phyloP scores from a whole-genome alignment of 2,888 invertebrate genomes.

The Sinelater perroti region DNA sequence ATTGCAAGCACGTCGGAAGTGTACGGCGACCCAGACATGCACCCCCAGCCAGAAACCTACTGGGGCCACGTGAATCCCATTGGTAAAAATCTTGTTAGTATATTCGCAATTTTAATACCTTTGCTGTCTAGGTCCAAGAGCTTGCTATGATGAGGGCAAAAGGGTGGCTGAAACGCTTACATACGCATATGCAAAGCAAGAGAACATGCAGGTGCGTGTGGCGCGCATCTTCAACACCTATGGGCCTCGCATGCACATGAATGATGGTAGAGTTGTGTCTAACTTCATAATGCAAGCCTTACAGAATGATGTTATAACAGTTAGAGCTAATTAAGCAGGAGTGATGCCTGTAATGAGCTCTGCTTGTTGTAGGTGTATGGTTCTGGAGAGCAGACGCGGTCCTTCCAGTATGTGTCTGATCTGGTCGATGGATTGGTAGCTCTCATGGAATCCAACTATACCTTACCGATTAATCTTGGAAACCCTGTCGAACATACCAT shows the following conservation, averaged over 20 bases:
- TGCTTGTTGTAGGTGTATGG: slow-evolving; percentile 71
- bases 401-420: slow-evolving; percentile 98
- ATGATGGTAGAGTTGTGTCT: slow-evolving; percentile 97
- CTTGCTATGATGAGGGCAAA: slow-evolving; percentile 99
- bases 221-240: slow-evolving; percentile 99
- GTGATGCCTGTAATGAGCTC: slow-evolving; percentile 5
- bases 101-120: not conserved
- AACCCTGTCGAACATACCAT: slow-evolving; percentile 99
- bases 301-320: slow-evolving; percentile 93
- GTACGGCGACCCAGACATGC: slow-evolving; percentile 98
- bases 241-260: slow-evolving; percentile 98
- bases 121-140: slow-evolving; percentile 75
- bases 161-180: slow-evolving; percentile 95
- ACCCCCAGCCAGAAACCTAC: slow-evolving; percentile 97
- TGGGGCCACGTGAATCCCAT: slow-evolving; percentile 99
- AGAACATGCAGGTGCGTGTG: slow-evolving; percentile 92
- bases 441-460: slow-evolving; percentile 94
- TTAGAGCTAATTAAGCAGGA: too few species aligned
- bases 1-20: slow-evolving; percentile 99
- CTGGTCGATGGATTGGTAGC: slow-evolving; percentile 92
- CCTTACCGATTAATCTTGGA: slow-evolving; percentile 93
- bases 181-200: slow-evolving; percentile 97
- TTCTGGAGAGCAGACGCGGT: slow-evolving; percentile 89
- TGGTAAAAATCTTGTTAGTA: too few species aligned
- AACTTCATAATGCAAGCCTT: slow-evolving; percentile 98